Evolutionary conservation across 2,797 vertebrate species (phyloP), one percentile per base, ranked within the genome.

Genomic region (Uromys caudimaculatus): DNA sequence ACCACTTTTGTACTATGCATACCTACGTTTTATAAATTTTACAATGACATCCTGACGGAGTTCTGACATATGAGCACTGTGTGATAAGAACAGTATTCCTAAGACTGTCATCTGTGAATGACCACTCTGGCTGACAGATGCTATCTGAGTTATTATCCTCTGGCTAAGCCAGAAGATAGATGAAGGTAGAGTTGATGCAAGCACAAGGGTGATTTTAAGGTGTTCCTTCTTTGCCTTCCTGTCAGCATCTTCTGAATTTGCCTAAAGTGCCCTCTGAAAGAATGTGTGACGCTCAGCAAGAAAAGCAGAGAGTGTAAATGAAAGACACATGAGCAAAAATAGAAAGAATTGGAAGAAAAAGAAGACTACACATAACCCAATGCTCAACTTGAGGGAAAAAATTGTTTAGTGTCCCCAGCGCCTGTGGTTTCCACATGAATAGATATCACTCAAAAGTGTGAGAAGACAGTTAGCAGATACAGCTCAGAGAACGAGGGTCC

Each of bases 251-350:
- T 94, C 87, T 82, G 82, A 86, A 60, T 56, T 35, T 44, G 44
- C 16, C 38, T 44, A 71, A 41, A 60, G 24, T 14, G 71, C 60
- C 8, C n/a, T 91, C 27, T 64, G 17, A 24, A 27, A 73, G 19
- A 92, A 81, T 24, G 35, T 52, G 17, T 9, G 35, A 35, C 14
- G 11, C n/a, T 89, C 52, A 47, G 38, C 78, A 77, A 62, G 67
- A 83, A 88, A 93, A 52, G 35, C 64, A 76, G 44, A 97, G 67
- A 91, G 79, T 24, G 3, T 41, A 38, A 6, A 73, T 93, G 52
- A 85, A 94, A 89, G 16, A 50, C 11, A 5, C 12, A 6, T 78
- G 56, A 81, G 93, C 6, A 75, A 91, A 94, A 67, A 44, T 79
- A 73, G 62, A 60, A 94, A 90, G 76, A 84, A 89, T 12, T 56